Evolutionary conservation across 2,888 invertebrate genomes (phyloP).

Genomic region (Brachyopa scutellaris): DNA sequence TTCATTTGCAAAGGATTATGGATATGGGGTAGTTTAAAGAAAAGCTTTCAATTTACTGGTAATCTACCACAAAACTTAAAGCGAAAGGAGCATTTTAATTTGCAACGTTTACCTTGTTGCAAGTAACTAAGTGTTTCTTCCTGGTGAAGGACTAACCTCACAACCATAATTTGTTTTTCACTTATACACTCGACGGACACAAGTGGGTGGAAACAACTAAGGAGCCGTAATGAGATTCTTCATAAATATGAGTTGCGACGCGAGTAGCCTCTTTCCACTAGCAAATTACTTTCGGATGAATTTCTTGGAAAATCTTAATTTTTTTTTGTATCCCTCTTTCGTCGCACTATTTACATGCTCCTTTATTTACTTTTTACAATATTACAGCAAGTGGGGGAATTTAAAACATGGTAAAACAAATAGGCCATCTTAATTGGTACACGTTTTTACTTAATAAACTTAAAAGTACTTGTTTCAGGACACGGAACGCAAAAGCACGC

Average conservation of each 20-base stretch:
- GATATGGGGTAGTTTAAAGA: not conserved
- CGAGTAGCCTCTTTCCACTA: conserved; percentile 26
- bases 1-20: not conserved
- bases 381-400: no score
- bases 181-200: conserved; percentile 11
- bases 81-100: conserved; percentile 32
- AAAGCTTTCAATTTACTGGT: not conserved
- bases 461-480: no score
- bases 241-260: conserved; percentile 37
- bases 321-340: not conserved
- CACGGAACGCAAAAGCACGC: no score
- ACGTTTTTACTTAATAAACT: no score
- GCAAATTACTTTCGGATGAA: conserved; percentile 53
- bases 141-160: not conserved
- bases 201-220: not conserved
- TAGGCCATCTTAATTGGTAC: no score
- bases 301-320: not conserved
- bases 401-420: no score
- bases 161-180: conserved; percentile 12
- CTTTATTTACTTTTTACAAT: no score
- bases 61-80: conserved; percentile 14
- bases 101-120: conserved; percentile 10
- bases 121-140: conserved; percentile 20
- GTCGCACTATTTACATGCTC: no score
- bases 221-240: conserved; percentile 53